Conservation (phyloP, 2,113 vertebrate genomes). For the Emydocephalus ijimae region DNA sequence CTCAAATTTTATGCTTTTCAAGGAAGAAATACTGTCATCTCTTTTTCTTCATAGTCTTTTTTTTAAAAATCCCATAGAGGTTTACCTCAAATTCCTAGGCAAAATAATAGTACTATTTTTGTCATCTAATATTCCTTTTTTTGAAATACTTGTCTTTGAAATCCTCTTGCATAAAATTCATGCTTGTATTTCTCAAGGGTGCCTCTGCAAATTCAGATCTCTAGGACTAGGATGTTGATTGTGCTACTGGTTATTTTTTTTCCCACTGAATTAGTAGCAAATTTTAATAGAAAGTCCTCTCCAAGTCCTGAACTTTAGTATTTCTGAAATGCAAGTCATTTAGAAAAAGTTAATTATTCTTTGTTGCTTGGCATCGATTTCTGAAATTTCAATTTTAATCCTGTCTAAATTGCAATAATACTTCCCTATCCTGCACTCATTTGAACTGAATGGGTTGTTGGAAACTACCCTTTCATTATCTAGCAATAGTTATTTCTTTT, state of each 20-base stretch:
- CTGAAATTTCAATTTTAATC: conserved; percentile 51
- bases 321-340: conserved; percentile 45
- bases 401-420: conserved; percentile 39
- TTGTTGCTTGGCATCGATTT: conserved; percentile 38
- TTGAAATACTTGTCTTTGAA: conserved; percentile 59
- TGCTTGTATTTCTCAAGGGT: conserved; percentile 48
- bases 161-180: conserved; percentile 54
- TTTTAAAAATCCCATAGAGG: conserved; percentile 25
- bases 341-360: conserved; percentile 31
- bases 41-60: conserved; percentile 8
- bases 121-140: conserved; percentile 37
- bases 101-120: conserved; percentile 50
- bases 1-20: conserved; percentile 35
- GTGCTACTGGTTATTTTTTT: conserved; percentile 27
- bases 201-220: conserved; percentile 43
- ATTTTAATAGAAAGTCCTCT: conserved; percentile 52
- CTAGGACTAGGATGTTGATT: conserved; percentile 18
- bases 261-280: conserved; percentile 41
- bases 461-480: neutral
- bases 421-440: neutral
- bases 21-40: conserved; percentile 3
- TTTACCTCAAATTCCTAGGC: conserved; percentile 46
- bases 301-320: conserved; percentile 49
- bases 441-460: neutral
- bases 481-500: neutral